Evolutionary conservation across 2,797 vertebrate genomes (phyloP).

Genomic region (Eulemur albifrons): DNA sequence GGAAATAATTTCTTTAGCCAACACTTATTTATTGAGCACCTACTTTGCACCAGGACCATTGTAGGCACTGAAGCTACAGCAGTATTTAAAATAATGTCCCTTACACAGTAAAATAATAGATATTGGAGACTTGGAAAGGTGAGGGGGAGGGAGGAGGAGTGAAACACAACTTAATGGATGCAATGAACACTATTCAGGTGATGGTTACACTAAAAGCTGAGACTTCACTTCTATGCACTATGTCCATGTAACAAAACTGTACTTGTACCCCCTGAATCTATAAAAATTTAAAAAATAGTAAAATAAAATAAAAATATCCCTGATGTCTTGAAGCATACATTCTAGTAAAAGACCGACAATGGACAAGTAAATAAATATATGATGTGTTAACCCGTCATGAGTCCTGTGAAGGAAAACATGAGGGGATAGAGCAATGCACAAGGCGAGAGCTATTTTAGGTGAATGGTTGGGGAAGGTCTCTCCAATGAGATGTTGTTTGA

Average conservation of each 20-base stretch:
- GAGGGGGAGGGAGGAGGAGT: neutral
- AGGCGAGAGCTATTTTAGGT: neutral
- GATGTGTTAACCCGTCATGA: neutral
- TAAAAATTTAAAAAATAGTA: neutral
- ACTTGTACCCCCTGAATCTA: neutral
- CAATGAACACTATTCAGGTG: neutral
- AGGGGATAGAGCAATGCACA: neutral
- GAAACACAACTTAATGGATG: neutral
- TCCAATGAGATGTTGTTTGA: neutral
- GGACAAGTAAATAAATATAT: neutral
- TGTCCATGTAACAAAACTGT: neutral
- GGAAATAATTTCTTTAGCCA: neutral
- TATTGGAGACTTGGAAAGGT: neutral
- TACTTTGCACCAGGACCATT: neutral
- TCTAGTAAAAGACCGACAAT: neutral
- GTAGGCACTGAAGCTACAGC: neutral
- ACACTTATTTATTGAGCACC: neutral
- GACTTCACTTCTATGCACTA: neutral
- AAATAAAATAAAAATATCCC: neutral
- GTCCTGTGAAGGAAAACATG: neutral
- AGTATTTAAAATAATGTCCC: neutral
- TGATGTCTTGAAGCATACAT: neutral
- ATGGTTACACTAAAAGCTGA: neutral
- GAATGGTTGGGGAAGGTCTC: neutral
- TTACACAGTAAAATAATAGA: neutral